These are phyloP conservation scores for Mechanitis messenoides DNA, from an alignment of 2,888 invertebrate genomes.

Conservation along the genomic window DNA sequence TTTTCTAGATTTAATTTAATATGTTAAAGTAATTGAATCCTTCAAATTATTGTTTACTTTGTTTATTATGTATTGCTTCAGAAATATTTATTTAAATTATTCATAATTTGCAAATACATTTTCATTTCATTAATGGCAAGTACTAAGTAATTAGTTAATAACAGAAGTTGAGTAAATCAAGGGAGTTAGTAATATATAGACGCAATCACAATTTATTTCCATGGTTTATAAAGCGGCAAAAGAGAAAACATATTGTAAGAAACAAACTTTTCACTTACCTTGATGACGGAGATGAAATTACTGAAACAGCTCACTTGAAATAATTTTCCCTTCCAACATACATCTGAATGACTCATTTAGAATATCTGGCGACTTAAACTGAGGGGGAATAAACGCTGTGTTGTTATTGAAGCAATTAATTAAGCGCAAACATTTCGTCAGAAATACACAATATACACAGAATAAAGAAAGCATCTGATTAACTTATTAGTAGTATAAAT, in stretches of 20 bases:
- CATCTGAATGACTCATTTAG: conserved; percentile 30
- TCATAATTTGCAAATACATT: no score
- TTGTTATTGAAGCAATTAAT: conserved; percentile 47
- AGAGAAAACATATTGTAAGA: conserved; percentile 4
- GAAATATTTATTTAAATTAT: no score
- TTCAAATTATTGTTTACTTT: conserved; percentile 34
- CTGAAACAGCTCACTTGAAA: conserved; percentile 29
- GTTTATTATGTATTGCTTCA: conserved; percentile 32
- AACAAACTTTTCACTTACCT: conserved; percentile 19
- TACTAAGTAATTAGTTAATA: background rate
- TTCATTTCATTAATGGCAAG: background rate
- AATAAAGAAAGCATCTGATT: conserved; percentile 18
- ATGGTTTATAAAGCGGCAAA: background rate
- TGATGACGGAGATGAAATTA: conserved; percentile 28
- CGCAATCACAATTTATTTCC: background rate
- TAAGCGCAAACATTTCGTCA: conserved; percentile 38
- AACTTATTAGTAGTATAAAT: conserved; percentile 7
- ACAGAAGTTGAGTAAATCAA: background rate
- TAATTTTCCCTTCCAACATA: conserved; percentile 28
- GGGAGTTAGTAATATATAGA: background rate
- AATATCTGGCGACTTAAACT: conserved; percentile 32
- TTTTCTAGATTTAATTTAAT: conserved; percentile 57
- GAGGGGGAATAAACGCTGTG: conserved; percentile 29
- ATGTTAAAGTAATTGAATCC: conserved; percentile 46
- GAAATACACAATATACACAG: conserved; percentile 20